Conservation (phyloP, 2,113 vertebrate genomes). For the Gasterosteus nipponicus region DNA sequence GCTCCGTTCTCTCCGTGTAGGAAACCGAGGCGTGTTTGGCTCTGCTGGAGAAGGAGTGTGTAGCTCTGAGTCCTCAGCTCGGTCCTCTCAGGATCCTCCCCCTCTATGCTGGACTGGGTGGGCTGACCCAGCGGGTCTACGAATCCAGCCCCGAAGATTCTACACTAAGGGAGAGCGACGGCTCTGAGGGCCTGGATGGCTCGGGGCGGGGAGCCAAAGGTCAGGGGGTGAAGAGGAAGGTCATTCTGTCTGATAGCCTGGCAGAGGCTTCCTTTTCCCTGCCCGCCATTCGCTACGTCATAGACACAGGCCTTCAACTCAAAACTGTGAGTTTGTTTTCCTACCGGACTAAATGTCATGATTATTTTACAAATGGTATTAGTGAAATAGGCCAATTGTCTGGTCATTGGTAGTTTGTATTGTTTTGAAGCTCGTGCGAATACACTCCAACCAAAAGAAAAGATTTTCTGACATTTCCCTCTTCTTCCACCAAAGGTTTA, state of each 20-base stretch:
- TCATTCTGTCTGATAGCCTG: conserved; percentile 86
- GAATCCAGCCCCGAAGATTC: conserved; percentile 59
- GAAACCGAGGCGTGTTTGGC: conserved; percentile 81
- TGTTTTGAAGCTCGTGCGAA: not conserved
- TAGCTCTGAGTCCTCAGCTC: conserved; percentile 79
- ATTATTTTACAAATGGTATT: not conserved
- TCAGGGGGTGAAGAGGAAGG: conserved; percentile 70
- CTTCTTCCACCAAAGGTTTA: conserved; percentile 84
- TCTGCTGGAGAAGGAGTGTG: conserved; percentile 82
- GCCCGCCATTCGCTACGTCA: conserved; percentile 83
- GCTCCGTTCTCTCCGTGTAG: conserved; percentile 60
- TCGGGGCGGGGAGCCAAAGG: conserved; percentile 14
- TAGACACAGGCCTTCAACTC: conserved; percentile 91
- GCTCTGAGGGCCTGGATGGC: not conserved
- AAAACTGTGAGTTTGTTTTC: conserved; percentile 85
- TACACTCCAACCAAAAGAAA: not conserved
- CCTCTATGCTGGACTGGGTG: conserved; percentile 80
- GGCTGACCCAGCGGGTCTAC: conserved; percentile 82
- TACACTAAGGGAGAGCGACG: not conserved
- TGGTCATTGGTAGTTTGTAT: not conserved
- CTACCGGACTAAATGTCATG: not conserved
- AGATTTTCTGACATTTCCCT: not conserved
- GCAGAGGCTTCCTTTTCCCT: conserved; percentile 92
- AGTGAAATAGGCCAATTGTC: not conserved
- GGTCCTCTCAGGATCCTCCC: conserved; percentile 81